Conservation (phyloP, 2,888 invertebrate species). For the Drosophila stalkeri region DNA sequence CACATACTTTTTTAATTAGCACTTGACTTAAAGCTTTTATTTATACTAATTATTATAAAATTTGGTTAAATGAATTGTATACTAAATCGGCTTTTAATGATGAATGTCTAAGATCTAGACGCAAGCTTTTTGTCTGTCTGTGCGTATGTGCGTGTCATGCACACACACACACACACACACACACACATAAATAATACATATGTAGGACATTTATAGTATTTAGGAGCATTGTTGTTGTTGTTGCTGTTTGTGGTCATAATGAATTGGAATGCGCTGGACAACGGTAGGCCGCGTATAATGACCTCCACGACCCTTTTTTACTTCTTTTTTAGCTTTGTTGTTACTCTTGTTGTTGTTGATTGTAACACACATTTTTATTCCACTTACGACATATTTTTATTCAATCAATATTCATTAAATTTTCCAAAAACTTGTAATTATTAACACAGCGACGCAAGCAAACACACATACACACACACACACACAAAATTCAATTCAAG, state of each 20-base stretch:
- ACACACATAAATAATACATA: slow-evolving; percentile 14
- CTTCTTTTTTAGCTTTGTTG: slow-evolving; percentile 1
- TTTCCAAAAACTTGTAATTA: slow-evolving; percentile 77
- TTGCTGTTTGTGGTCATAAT: slow-evolving; percentile 60
- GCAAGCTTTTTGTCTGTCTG: slow-evolving; percentile 7
- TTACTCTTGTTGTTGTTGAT: slow-evolving; percentile 3
- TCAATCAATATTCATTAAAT: slow-evolving; percentile 83
- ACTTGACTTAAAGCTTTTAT: neutral
- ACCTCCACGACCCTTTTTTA: slow-evolving; percentile 63
- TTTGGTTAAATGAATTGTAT: slow-evolving; percentile 24
- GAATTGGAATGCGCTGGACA: slow-evolving; percentile 65
- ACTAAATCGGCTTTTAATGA: slow-evolving; percentile 47
- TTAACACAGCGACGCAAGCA: slow-evolving; percentile 37
- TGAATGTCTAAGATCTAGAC: slow-evolving; percentile 6
- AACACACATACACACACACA: neutral
- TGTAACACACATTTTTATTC: slow-evolving; percentile 58
- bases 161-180: slow-evolving; percentile 2
- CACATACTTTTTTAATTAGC: neutral
- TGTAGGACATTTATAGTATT: slow-evolving; percentile 35
- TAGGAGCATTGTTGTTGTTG: slow-evolving; percentile 29
- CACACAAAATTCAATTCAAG: neutral
- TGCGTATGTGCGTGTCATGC: slow-evolving; percentile 32
- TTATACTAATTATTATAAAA: slow-evolving; percentile 22
- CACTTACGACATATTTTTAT: slow-evolving; percentile 62
- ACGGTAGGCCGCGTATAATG: slow-evolving; percentile 57